Evolutionary conservation across 2,888 invertebrate genomes (phyloP), one percentile per base, ranked within the genome.

Genomic region (Steinernema scapterisci): DNA sequence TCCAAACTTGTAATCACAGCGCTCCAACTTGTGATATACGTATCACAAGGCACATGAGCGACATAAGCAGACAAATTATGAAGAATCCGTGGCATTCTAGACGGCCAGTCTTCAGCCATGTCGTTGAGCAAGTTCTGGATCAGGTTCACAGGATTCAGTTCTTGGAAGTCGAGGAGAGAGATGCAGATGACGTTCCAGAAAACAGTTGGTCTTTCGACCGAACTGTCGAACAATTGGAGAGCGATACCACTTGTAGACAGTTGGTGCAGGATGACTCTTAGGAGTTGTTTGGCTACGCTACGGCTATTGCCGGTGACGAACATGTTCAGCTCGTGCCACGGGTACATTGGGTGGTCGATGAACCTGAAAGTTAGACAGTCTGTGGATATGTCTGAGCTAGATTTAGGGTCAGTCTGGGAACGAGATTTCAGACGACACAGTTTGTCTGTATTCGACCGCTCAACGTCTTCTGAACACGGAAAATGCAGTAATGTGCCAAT

Each of bases 241-340:
- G 97, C 97, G 77, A 99, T 93, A 80, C 96, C 95, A 89, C 97
- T 95, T 0, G 96, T 95, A 0, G 97, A 95, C 73, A 99, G 90
- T 89, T 84, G 86, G 88, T 99, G 97, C 73, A 99, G 91, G 77
- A 95, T 93, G 88, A 97, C 97, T 82, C 99, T 92, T 77, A 99
- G 90, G 90, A 97, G 96, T 90, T 99, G 99, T 88, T 95, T 93
- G 25, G 97, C 97, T 38, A 97, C 95, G 87, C 95, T 95, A 79
- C 94, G 92, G 2, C 94, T 94, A 87, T 95, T 95, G 77, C 97
- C 96, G 0, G 97, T 95, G 80, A 97, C 91, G 79, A 96, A 94
- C 51, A 94, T 79, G 21, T 84, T 84, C 1, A 81, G 78, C 16
- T 82, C 81, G 71, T 88, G 85, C 87, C 87, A 87, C 9, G 87